phyloP scores from a whole-genome alignment of 2,797 vertebrate species.

The Acrocephalus scirpaceus region DNA sequence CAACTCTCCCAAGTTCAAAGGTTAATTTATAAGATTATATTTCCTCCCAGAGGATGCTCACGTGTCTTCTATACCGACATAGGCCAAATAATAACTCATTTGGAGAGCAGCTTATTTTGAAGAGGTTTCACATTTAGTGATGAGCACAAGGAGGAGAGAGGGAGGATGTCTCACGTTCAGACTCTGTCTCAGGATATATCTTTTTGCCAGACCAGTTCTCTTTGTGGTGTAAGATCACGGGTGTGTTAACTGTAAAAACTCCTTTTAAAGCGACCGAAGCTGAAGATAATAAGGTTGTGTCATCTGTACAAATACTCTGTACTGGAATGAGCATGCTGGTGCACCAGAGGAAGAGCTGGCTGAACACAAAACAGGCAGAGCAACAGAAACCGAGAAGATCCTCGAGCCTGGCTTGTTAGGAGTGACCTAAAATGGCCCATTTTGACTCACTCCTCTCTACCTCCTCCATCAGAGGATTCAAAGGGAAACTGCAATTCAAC shows the following conservation, averaged over 20 bases:
- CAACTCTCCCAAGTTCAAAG: background rate
- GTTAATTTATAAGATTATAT: slow-evolving; percentile 21
- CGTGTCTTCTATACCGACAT: background rate
- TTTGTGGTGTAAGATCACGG: slow-evolving; percentile 9
- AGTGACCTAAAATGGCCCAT: slow-evolving; percentile 57
- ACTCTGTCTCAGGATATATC: background rate
- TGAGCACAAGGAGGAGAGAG: slow-evolving; percentile 5
- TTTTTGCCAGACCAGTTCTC: slow-evolving; percentile 30
- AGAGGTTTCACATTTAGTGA: slow-evolving; percentile 48
- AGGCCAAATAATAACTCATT: slow-evolving; percentile 56
- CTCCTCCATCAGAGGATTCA: slow-evolving; percentile 49
- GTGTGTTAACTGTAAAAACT: slow-evolving; percentile 56
- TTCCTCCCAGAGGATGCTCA: slow-evolving; percentile 52
- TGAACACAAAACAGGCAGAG: slow-evolving; percentile 51
- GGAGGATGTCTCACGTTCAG: slow-evolving; percentile 26
- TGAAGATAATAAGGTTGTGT: slow-evolving; percentile 28
- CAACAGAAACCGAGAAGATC: slow-evolving; percentile 61
- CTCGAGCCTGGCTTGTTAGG: slow-evolving; percentile 43
- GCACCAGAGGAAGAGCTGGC: slow-evolving; percentile 1
- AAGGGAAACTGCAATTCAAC: slow-evolving; percentile 67
- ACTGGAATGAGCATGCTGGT: slow-evolving; percentile 31
- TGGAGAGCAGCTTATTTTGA: slow-evolving; percentile 41
- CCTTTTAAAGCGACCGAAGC: background rate
- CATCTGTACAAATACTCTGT: slow-evolving; percentile 22
- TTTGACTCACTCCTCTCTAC: slow-evolving; percentile 49